Conservation (phyloP, 2,113 vertebrate species). For the Chloropsis hardwickii region DNA sequence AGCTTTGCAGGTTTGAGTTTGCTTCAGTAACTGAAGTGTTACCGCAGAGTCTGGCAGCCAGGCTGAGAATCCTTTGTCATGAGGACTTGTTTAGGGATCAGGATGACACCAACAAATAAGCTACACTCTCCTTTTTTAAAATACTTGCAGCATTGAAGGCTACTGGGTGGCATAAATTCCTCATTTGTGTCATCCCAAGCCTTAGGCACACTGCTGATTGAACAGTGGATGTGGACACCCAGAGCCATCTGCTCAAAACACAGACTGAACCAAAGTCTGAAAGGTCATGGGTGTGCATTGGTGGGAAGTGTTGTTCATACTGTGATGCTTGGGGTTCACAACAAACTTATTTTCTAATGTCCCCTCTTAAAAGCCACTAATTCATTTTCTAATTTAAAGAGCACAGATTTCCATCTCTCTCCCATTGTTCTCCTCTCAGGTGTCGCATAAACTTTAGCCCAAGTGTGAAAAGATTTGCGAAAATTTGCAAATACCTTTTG, state of each 20-base stretch:
- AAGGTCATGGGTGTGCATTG: not conserved
- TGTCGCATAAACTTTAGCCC: not conserved
- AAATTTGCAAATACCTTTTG: not conserved
- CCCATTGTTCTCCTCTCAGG: not conserved
- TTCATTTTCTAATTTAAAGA: not conserved
- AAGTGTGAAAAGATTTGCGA: not conserved
- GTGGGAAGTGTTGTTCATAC: not conserved
- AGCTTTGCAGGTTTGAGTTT: not conserved
- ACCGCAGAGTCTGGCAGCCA: not conserved
- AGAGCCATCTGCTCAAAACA: not conserved
- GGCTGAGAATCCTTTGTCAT: not conserved
- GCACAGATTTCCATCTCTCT: not conserved
- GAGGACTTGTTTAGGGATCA: accelerated
- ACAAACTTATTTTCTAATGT: not conserved
- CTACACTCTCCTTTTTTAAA: not conserved
- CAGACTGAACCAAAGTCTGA: not conserved
- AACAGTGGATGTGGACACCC: not conserved
- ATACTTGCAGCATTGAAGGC: not conserved
- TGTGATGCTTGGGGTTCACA: not conserved
- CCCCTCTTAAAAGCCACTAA: not conserved
- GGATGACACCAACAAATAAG: not conserved
- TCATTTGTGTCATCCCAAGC: not conserved
- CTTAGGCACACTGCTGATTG: not conserved
- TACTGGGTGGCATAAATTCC: not conserved
- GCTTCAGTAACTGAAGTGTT: not conserved